A percentile compares a stretch with the other conserved stretches of the same genome.
Conservation (phyloP, 2,888 invertebrate species). For the Ditula angustiorana region DNA sequence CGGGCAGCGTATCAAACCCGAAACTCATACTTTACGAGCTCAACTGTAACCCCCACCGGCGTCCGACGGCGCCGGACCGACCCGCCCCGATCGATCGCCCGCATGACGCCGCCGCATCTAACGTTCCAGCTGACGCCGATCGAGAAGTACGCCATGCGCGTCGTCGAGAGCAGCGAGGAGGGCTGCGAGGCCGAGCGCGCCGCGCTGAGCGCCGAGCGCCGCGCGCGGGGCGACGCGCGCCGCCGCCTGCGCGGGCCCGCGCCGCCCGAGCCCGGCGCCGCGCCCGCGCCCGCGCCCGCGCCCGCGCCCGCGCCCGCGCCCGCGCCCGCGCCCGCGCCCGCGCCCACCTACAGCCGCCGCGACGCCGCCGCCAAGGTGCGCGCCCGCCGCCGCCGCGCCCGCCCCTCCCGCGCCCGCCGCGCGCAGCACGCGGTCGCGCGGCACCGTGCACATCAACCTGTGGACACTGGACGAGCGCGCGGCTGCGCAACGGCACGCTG, state of each 20-base stretch:
- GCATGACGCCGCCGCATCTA: constrained; percentile 42
- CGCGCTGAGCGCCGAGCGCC: constrained; percentile 95
- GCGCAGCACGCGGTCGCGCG: constrained; percentile 36
- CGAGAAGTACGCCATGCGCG: constrained; percentile 97
- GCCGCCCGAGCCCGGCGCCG: constrained; percentile 69
- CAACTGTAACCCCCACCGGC: too few species aligned
- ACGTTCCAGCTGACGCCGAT: constrained; percentile 93
- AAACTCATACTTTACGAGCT: too few species aligned
- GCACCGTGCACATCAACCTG: constrained; percentile 85
- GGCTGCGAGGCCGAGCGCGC: constrained; percentile 94
- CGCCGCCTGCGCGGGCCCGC: constrained; percentile 86
- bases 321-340: constrained; percentile 58
- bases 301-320: constrained; percentile 46
- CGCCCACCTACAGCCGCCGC: constrained; percentile 42
- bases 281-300: constrained; percentile 55
- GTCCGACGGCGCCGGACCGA: neutral
- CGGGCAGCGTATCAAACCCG: too few species aligned
- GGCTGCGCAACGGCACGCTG: constrained; percentile 70
- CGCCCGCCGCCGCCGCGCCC: constrained; percentile 40
- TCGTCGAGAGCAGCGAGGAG: constrained; percentile 95
- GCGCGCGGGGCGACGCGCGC: constrained; percentile 90
- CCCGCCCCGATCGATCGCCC: neutral
- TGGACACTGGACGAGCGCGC: constrained; percentile 89
- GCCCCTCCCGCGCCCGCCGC: constrained; percentile 41
- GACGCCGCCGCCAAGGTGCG: constrained; percentile 48